Percentiles rank a stretch among this genome's conserved stretches.
Evolutionary conservation across 2,797 vertebrate genomes (phyloP).

Genomic region (Limnodromus scolopaceus): DNA sequence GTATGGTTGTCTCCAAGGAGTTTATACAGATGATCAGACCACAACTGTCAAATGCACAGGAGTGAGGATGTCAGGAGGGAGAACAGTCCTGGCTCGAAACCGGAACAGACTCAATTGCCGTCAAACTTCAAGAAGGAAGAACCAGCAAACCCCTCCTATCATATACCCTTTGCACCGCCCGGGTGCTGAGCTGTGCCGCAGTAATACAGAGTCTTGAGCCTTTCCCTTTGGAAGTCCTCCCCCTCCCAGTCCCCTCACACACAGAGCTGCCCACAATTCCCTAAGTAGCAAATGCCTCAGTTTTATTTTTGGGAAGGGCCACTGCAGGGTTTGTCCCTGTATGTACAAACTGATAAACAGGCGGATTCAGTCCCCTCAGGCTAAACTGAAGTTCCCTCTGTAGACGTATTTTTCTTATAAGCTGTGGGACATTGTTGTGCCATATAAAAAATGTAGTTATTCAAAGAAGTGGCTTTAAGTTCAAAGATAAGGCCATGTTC

Average conservation of each 20-base stretch:
- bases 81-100: accelerated
- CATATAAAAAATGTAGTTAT: neutral
- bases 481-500: conserved; percentile 51
- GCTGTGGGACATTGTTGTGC: neutral
- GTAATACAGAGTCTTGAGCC: neutral
- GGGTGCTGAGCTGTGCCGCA: neutral
- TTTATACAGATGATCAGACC: neutral
- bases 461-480: conserved; percentile 38
- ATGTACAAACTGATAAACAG: neutral
- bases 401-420: conserved; percentile 6
- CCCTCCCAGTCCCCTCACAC: accelerated
- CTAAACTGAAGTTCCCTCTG: neutral
- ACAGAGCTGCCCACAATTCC: neutral
- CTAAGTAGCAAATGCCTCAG: neutral
- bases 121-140: neutral
- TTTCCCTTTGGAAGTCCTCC: neutral
- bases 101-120: neutral
- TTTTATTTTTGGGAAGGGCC: neutral
- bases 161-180: accelerated
- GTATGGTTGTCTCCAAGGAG: conserved; percentile 1
- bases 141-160: neutral
- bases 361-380: neutral
- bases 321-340: neutral
- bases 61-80: neutral
- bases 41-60: neutral